Percentiles rank a stretch among this genome's conserved stretches.
Conservation (phyloP, 2,888 invertebrate genomes). For the Tetanocera ferruginea region DNA sequence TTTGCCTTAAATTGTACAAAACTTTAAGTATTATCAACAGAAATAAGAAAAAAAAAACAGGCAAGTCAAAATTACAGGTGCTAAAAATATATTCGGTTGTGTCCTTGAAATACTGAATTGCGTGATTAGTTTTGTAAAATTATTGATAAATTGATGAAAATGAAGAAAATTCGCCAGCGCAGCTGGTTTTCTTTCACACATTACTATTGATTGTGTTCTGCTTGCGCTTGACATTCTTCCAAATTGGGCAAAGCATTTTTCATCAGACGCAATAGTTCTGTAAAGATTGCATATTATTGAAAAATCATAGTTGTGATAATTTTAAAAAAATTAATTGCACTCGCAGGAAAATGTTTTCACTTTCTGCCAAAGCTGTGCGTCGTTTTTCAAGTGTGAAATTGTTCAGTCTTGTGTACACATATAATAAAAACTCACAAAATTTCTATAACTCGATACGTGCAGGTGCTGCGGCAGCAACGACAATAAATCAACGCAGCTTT, state of each 20-base stretch:
- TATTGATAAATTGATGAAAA: neutral
- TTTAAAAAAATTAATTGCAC: neutral
- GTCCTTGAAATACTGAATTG: neutral
- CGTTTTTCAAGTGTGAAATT: constrained; percentile 45
- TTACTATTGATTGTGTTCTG: neutral
- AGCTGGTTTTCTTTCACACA: neutral
- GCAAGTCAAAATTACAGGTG: no score
- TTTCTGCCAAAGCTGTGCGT: constrained; percentile 56
- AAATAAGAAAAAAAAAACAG: neutral
- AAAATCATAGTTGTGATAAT: neutral
- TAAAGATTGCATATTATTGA: no score
- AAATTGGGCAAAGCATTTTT: no score
- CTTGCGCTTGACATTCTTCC: neutral
- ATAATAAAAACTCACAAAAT: constrained; percentile 9
- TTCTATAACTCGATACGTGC: neutral
- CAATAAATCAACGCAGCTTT: constrained; percentile 43
- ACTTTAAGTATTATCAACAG: neutral
- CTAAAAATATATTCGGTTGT: neutral
- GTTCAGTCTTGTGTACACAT: constrained; percentile 7
- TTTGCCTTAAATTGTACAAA: neutral
- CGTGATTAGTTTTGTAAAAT: neutral
- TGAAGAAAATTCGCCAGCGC: neutral
- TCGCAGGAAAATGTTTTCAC: constrained; percentile 59
- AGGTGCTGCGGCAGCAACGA: constrained; percentile 15
- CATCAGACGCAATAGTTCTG: no score